These are phyloP conservation scores for Phenganax marumi DNA, from an alignment of 92 coral and sea anemone species.

Conservation along the genomic window DNA sequence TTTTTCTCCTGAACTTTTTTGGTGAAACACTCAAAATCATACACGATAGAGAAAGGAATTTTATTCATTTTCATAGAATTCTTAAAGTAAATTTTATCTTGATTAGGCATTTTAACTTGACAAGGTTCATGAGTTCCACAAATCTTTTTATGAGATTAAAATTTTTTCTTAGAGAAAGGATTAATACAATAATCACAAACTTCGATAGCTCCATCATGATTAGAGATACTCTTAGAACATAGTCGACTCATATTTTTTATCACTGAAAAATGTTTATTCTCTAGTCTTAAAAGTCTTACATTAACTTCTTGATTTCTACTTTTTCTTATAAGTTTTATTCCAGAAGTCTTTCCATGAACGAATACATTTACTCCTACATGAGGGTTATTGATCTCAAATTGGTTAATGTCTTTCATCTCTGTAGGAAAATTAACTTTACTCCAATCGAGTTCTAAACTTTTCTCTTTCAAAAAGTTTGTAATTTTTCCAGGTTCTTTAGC, in stretches of 20 bases:
- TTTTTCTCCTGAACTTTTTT: conserved; percentile 22
- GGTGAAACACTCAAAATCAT: conserved; percentile 38
- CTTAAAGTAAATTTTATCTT: background rate
- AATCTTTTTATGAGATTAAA: background rate
- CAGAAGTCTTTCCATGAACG: background rate
- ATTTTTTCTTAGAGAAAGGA: background rate
- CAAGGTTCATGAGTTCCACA: background rate
- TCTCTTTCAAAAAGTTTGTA: too few species aligned
- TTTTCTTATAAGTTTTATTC: too few species aligned
- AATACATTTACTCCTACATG: conserved; percentile 45
- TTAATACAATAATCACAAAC: background rate
- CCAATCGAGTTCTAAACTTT: too few species aligned
- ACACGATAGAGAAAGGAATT: conserved; percentile 8
- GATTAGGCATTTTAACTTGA: background rate
- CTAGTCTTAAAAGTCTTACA: too few species aligned
- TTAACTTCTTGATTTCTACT: too few species aligned
- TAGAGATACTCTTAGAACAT: conserved; percentile 10
- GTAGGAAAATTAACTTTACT: too few species aligned
- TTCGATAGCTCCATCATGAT: background rate
- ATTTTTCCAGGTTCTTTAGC: too few species aligned
- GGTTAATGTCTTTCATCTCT: too few species aligned
- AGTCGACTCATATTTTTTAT: background rate
- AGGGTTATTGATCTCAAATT: conserved; percentile 44
- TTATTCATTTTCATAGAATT: conserved; percentile 47
- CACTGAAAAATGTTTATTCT: too few species aligned